A percentile compares a stretch with the other conserved stretches of the same genome.
phyloP scores from a whole-genome alignment of 2,888 invertebrate genomes.

The Cataglyphis altisquamis region DNA sequence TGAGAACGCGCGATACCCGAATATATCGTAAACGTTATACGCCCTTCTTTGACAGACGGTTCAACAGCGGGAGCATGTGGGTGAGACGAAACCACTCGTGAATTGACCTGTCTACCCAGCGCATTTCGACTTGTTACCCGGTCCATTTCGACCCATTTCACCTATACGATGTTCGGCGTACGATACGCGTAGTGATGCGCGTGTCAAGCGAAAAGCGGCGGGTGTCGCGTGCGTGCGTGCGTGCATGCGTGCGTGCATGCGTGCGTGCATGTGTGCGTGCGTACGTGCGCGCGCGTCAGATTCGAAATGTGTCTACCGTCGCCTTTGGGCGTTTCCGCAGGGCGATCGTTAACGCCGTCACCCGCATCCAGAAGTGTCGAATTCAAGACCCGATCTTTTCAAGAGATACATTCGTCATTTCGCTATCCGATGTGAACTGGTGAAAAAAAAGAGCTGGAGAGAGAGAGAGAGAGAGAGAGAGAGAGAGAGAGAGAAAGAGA shows the following conservation, averaged over 20 bases:
- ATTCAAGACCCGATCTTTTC: slow-evolving; percentile 47
- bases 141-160: slow-evolving; percentile 2
- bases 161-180: slow-evolving; percentile 1
- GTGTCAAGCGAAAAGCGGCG: slow-evolving; percentile 16
- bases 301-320: slow-evolving; percentile 43
- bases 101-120: slow-evolving; percentile 47
- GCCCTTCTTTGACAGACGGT: slow-evolving; percentile 1
- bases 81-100: slow-evolving; percentile 28
- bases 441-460: neutral
- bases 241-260: slow-evolving; percentile 13
- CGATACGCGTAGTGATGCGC: slow-evolving; percentile 15
- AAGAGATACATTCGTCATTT: neutral
- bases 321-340: slow-evolving; percentile 62
- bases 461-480: neutral
- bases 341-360: slow-evolving; percentile 60
- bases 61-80: neutral
- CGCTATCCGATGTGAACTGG: neutral
- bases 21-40: neutral
- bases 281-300: slow-evolving; percentile 21
- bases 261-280: slow-evolving; percentile 26
- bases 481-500: neutral
- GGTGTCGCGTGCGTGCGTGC: slow-evolving; percentile 20
- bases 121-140: slow-evolving; percentile 18
- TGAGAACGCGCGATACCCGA: neutral
- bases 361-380: slow-evolving; percentile 48